These are phyloP conservation scores for Tinea trinotella DNA, from an alignment of 2,888 invertebrate species.

Conservation along the genomic window DNA sequence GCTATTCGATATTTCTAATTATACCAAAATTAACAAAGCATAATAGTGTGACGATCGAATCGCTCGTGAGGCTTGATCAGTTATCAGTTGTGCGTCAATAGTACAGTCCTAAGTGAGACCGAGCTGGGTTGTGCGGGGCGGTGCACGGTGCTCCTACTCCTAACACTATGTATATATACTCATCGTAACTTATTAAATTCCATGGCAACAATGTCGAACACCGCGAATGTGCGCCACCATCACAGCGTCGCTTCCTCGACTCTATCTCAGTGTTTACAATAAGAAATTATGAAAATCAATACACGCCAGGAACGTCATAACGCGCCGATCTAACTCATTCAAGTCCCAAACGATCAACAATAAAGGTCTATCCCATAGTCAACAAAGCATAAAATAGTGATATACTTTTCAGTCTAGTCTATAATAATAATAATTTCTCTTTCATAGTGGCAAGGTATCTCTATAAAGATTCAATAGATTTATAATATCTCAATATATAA, in stretches of 20 bases:
- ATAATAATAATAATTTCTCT: slow-evolving; percentile 65
- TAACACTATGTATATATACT: slow-evolving; percentile 3
- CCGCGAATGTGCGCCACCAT: slow-evolving; percentile 21
- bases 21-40: slow-evolving; percentile 63
- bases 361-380: slow-evolving; percentile 54
- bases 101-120: slow-evolving; percentile 25
- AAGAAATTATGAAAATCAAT: slow-evolving; percentile 35
- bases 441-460: slow-evolving; percentile 69
- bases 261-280: slow-evolving; percentile 42
- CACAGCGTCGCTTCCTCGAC: slow-evolving; percentile 34
- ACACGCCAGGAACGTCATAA: slow-evolving; percentile 54
- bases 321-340: slow-evolving; percentile 36
- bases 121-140: slow-evolving; percentile 9
- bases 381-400: slow-evolving; percentile 72
- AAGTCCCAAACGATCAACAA: slow-evolving; percentile 25
- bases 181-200: slow-evolving; percentile 14
- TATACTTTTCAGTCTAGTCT: slow-evolving; percentile 73
- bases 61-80: slow-evolving; percentile 50
- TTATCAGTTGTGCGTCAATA: slow-evolving; percentile 54
- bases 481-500: slow-evolving; percentile 61
- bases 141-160: slow-evolving; percentile 6
- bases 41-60: slow-evolving; percentile 54
- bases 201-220: slow-evolving; percentile 17
- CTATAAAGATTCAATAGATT: slow-evolving; percentile 71
- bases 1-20: slow-evolving; percentile 58